Base-by-base conservation (phyloP, 2,888 invertebrate genomes). In the Limnephilus marmoratus region DNA sequence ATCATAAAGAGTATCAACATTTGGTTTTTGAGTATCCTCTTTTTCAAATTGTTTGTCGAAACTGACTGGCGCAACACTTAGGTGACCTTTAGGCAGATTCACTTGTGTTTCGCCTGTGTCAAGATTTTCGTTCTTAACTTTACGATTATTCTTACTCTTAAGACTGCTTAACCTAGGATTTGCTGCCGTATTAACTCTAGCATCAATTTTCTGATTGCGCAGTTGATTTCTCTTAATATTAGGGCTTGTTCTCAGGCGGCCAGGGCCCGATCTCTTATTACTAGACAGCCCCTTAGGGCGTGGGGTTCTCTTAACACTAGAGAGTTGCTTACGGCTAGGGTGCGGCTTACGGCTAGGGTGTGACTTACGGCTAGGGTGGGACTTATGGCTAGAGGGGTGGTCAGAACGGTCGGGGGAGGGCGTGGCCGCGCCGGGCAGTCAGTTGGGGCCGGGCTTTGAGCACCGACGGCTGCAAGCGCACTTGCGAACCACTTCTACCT, bases 381-480 rank as follows among this genome's bases (percentile, higher is more conserved):
- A 31, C 81, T 87, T 91, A 91, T 82, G 13, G 53, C 90, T 93
- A 93, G 18, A 37, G 80, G 91, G 88, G 88, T 85, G 18, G 49
- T n/a, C 85, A 34, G 41, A 49, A 34, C 81, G 87, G 90, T 91
- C 85, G 91, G 91, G 91, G 92, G 37, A 53, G 93, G 41, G 41
- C 41, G 92, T 90, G 93, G 93, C 92, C 93, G 93, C 93, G 90
- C 92, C 92, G 88, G 89, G 89, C 93, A 94, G 93, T 94, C 93
- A 93, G 93, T 94, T 97, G 95, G 96, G 95, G 96, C 96, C 96
- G 96, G 97, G 96, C 96, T 97, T 97, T 97, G 97, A 97, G 96
- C 98, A 99, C 96, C 98, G 98, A 96, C 98, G 98, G 94, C 98
- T 98, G 97, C 99, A 99, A 94, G 98, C 98, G 96, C 99, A 99